Base-by-base conservation (phyloP, 2,888 invertebrate species). In the Blastobasis lacticolella region DNA sequence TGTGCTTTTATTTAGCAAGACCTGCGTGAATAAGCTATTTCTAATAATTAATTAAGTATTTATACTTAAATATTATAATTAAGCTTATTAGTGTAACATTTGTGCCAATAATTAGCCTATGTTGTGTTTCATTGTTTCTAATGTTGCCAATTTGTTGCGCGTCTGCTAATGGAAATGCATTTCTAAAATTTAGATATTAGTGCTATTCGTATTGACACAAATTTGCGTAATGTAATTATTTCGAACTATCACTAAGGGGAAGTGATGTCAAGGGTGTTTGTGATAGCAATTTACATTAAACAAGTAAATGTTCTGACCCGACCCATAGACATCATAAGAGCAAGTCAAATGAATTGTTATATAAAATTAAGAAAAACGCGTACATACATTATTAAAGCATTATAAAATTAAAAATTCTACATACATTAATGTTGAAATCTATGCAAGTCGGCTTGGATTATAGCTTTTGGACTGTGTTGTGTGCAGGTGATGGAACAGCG, bases 311-410 rank as follows among this genome's bases (percentile, higher is more conserved):
- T 44, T 57, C 57, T 63, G 55, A 54, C 60, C 53, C 58, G 74
- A 81, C 66, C 83, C 83, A 71, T 79, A 80, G 82, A 81, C 82
- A 81, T 75, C 81, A 74, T 63, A 49, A 67, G 71, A 79, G 82
- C 87, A 87, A 87, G 87, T 87, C 87, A 87, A 87, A 87, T 87
- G 87, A 87, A 87, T 85, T 76, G 75, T 78, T 72, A 71, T 74
- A 67, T 75, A 69, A 79, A 23, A 23, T 23, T 60, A 62, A 63
- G 58, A 58, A 57, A 58, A 66, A 69, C 68, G 66, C 69, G 61
- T 56, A 53, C 64, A 55, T 52, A 56, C 57, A 54, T 5, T 7
- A 37, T 23, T n/a, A n/a, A 36, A 5, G 37, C n/a, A 4, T 4
- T 46, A 38, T 36, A 38, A 41, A n/a, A 45, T 4, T 6, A 45